phyloP scores from a whole-genome alignment of 2,888 invertebrate genomes.

The Nycteola revayana region DNA sequence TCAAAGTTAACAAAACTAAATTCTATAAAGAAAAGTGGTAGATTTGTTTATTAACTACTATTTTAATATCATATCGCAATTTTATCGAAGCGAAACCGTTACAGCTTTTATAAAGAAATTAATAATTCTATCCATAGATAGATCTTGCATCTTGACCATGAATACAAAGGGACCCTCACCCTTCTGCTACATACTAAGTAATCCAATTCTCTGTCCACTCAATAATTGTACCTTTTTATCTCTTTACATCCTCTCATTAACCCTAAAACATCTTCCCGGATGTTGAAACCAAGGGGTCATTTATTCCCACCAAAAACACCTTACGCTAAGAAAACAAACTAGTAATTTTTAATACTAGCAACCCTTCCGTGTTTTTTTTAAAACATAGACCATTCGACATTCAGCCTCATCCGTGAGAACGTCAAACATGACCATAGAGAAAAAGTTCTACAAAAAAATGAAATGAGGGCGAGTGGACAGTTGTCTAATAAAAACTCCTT shows the following conservation, averaged over 20 bases:
- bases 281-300: slow-evolving; percentile 70
- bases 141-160: slow-evolving; percentile 23
- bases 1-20: too few species aligned
- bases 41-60: too few species aligned
- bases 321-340: slow-evolving; percentile 67
- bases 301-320: slow-evolving; percentile 74
- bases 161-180: slow-evolving; percentile 15
- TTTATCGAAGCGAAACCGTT: background rate
- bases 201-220: slow-evolving; percentile 58
- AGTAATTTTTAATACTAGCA: slow-evolving; percentile 71
- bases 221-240: slow-evolving; percentile 55
- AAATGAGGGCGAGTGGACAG: slow-evolving; percentile 73
- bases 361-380: slow-evolving; percentile 76
- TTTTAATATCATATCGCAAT: too few species aligned
- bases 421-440: slow-evolving; percentile 68
- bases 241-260: slow-evolving; percentile 65
- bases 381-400: slow-evolving; percentile 52
- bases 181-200: slow-evolving; percentile 28
- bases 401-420: slow-evolving; percentile 78
- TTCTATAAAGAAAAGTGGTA: too few species aligned
- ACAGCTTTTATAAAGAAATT: background rate
- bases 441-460: slow-evolving; percentile 63
- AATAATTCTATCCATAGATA: background rate
- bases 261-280: slow-evolving; percentile 73
- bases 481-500: slow-evolving; percentile 62